Base-by-base conservation (phyloP, 2,888 invertebrate species). In the Drosophila tripunctata region DNA sequence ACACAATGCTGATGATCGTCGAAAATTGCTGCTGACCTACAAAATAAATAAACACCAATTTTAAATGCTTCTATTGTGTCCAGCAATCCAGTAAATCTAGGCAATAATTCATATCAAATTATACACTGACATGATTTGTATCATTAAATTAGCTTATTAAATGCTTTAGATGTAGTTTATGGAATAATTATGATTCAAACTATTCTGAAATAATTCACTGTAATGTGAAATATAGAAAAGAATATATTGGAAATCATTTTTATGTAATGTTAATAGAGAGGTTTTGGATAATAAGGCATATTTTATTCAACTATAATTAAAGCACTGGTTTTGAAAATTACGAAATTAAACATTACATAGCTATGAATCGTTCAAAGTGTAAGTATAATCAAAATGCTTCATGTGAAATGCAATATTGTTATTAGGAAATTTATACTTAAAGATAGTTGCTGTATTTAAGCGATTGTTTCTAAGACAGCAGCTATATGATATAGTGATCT, bases 91-190 rank as follows among this genome's bases (percentile, higher is more conserved):
- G 1, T 5, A 36, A 54, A 31, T 38, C 31, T 31, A 17, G 10
- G 44, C 36, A 47, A 57, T 47, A 31, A 61, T 19, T 47, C 21
- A 14, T 17, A 40, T 17, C n/a, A 60, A 56, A 56, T 44, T 44
- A 15, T 10, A 7, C n/a, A 1, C 24, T n/a, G 24, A 10, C 12
- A 3, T 40, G 27, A 27, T 48, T 24, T n/a, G 14, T 35, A 22
- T 48, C n/a, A 22, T 8, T 22, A 2, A 8, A n/a, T 48, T 36
- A 12, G 17, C 8, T 15, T 22, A 6, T 47, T 21, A 5, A n/a
- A 24, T 33, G 10, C 14, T 33, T 2, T 21, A 4, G 38, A n/a
- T 3, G 3, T 38, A 6, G 2, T n/a, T 38, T 19, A n/a, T 19
- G 6, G 4, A 22, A 19, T 6, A 14, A 5, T 14, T 12, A n/a